Percentiles rank a stretch among this genome's conserved stretches.
These are phyloP conservation scores for Branchipolynoe longqiensis DNA, from an alignment of 2,888 invertebrate species.

Conservation along the genomic window DNA sequence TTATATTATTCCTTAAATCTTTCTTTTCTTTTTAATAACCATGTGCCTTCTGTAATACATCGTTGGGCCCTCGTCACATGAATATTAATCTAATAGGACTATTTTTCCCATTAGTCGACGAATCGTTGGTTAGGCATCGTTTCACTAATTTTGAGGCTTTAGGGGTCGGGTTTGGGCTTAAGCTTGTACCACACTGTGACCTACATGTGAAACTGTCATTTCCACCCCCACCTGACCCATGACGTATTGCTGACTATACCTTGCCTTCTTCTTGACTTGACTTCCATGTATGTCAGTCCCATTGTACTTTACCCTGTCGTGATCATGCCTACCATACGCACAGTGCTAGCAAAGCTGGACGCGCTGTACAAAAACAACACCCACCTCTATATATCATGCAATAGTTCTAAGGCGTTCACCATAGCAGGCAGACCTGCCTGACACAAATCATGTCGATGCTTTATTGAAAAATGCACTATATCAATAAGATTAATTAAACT, in stretches of 20 bases:
- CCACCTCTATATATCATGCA: slow-evolving; percentile 13
- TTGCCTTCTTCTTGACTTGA: slow-evolving; percentile 16
- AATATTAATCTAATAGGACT: too few relatives aligned
- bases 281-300: slow-evolving; percentile 16
- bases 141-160: background rate
- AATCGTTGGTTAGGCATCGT: too few relatives aligned
- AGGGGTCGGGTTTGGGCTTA: background rate
- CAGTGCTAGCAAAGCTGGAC: slow-evolving; percentile 42
- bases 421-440: slow-evolving; percentile 22
- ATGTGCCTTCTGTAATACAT: too few relatives aligned
- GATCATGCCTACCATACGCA: slow-evolving; percentile 52
- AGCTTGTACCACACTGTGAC: slow-evolving; percentile 51
- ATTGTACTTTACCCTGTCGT: slow-evolving; percentile 50
- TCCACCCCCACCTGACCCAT: slow-evolving; percentile 1
- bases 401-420: slow-evolving; percentile 31
- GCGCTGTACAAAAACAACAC: slow-evolving; percentile 33
- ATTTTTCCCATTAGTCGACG: too few relatives aligned
- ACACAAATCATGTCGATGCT: background rate
- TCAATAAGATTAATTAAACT: background rate
- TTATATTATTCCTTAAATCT: too few relatives aligned
- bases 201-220: slow-evolving; percentile 40
- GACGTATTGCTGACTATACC: background rate
- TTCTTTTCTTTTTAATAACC: too few relatives aligned
- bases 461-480: background rate
- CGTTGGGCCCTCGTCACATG: too few relatives aligned